Base-by-base conservation (phyloP, 2,888 invertebrate genomes). In the Cheilosia vernalis region DNA sequence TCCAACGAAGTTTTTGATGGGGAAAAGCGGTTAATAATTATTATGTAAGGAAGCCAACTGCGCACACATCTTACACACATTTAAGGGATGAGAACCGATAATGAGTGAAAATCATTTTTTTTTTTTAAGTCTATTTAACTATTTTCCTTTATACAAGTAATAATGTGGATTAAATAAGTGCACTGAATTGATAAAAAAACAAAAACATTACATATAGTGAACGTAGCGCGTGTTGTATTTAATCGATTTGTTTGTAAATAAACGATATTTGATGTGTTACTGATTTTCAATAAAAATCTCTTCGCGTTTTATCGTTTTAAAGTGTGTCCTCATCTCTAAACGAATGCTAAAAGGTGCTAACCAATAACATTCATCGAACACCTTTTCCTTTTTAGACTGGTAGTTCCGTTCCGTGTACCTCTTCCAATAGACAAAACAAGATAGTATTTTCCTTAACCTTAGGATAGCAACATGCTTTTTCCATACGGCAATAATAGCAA, bases 201-300 rank as follows among this genome's bases (percentile, higher is more conserved):
- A n/a, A n/a, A 49, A 33, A 19, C 2, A 19, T 30, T 2, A 13
- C n/a, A 33, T 7, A 19, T n/a, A 4, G n/a, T 17, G 10, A 7
- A 33, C n/a, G 19, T 40, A 21, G 30, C 37, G 53, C 33, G 33
- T 55, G 17, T n/a, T 37, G 44, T 53, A 13, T 13, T 44, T 63
- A 47, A 63, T 56, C 27, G 64, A 49, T 56, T 49, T 64, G 56
- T 56, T 64, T 74, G 64, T 64, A 74, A 74, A 76, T 33, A 73
- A 63, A 73, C 13, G 4, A 33, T 49, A n/a, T 44, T 47, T 56
- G n/a, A 51, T 40, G 3, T 60, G 30, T 9, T 30, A 70, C 55
- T 63, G 55, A 73, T 61, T 63, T 40, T 55, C 53, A 53, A 63
- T 63, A 53, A 53, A 51, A 53, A 44, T 55, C 10, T 60, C 61